These are phyloP conservation scores for Cosmopolites sordidus DNA, from an alignment of 2,888 invertebrate species.

Conservation along the genomic window DNA sequence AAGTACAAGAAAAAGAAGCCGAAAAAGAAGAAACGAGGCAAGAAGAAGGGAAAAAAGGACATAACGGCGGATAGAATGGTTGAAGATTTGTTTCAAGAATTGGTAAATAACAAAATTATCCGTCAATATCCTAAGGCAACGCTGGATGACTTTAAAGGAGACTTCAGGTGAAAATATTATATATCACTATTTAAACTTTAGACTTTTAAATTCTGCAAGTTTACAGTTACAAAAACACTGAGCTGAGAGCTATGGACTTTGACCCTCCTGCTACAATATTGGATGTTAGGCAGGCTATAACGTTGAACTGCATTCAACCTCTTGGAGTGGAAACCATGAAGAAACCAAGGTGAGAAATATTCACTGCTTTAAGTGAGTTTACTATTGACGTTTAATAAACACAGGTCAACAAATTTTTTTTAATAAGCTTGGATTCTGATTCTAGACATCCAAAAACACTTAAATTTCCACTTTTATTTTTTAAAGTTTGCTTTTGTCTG, in stretches of 20 bases:
- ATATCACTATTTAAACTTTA: too few relatives aligned
- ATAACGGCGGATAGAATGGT: slow-evolving; percentile 57
- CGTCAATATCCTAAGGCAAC: slow-evolving; percentile 56
- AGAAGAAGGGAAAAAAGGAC: slow-evolving; percentile 57
- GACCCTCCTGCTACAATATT: slow-evolving; percentile 56
- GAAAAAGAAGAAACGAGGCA: slow-evolving; percentile 38
- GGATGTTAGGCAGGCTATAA: slow-evolving; percentile 58
- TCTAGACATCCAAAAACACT: too few relatives aligned
- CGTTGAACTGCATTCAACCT: slow-evolving; percentile 59
- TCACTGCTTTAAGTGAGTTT: too few relatives aligned
- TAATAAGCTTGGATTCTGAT: too few relatives aligned
- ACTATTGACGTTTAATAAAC: too few relatives aligned
- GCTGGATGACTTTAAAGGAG: slow-evolving; percentile 66
- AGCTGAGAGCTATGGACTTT: slow-evolving; percentile 33
- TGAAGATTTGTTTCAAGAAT: slow-evolving; percentile 66
- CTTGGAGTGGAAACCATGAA: slow-evolving; percentile 49
- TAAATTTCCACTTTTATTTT: too few relatives aligned
- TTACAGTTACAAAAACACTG: slow-evolving; percentile 48
- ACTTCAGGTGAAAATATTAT: slow-evolving; percentile 50
- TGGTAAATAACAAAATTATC: slow-evolving; percentile 68
- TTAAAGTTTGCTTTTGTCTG: too few relatives aligned
- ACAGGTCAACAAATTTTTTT: too few relatives aligned
- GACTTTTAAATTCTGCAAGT: too few relatives aligned
- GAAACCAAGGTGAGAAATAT: slow-evolving; percentile 47
- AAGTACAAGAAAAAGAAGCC: slow-evolving; percentile 38